Base-by-base conservation (phyloP, 2,113 vertebrate species). In the Tichodroma muraria region DNA sequence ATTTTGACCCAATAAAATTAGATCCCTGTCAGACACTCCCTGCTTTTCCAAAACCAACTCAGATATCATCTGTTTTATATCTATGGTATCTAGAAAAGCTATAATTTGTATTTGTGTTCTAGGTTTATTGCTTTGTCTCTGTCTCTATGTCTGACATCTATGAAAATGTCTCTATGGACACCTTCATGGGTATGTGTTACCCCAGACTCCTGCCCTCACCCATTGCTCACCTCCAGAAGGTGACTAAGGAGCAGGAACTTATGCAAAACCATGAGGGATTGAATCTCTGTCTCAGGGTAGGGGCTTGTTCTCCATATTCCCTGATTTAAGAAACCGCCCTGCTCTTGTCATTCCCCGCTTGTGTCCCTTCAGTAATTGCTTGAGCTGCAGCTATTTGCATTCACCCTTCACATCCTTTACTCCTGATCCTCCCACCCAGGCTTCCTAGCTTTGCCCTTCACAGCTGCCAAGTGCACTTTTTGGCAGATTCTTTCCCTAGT, bases 1-100 rank as follows among this genome's bases (percentile, higher is more conserved):
- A 3, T 69, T 94, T 97, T 94, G 70, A 91, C 87, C 70, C 78
- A 77, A 63, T 88, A 89, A 92, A 87, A 80, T 69, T 30, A 82
- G 44, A 85, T 70, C 22, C 13, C 20, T 91, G 35, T 22, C 79
- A 90, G 60, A 91, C 56, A 68, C 35, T 83, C 78, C 33, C 30
- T 54, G 15, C 59, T 91, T 89, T 90, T 94, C 78, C 63, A 87
- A 61, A 89, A 80, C 15, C 20, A 61, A 37, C 68, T 75, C 57
- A 37, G 13, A 23, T 87, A 22, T 52, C 28, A 78, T 83, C 38
- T 88, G 7, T 88, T 94, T 86, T 57, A n/a, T 75, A 40, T 68
- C n/a, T 76, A 6, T 85, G 54, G 8, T 45, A 68, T 47, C 64
- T 85, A 40, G 64, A 90, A 73, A 88, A 88, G 60, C 52, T 70